These are phyloP conservation scores for Drosophila merina DNA, from an alignment of 2,888 invertebrate species.

Conservation along the genomic window DNA sequence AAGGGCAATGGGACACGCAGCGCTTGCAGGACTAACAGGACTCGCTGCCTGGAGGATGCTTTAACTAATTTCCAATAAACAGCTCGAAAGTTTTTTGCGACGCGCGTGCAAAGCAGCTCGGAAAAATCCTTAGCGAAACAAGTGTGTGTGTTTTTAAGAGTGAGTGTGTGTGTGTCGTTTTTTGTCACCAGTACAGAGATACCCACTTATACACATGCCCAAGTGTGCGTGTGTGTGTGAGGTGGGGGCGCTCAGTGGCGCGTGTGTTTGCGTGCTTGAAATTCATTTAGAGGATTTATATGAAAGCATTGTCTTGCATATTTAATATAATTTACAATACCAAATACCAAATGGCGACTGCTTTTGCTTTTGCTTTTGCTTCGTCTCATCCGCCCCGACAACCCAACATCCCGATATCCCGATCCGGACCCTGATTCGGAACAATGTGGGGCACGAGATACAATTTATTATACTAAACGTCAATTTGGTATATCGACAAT, in stretches of 20 bases:
- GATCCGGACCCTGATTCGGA: slow-evolving; percentile 18
- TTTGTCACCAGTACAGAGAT: slow-evolving; percentile 6
- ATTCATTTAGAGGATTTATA: slow-evolving; percentile 80
- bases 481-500: slow-evolving; percentile 73
- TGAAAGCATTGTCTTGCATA: slow-evolving; percentile 75
- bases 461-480: slow-evolving; percentile 80
- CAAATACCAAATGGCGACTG: slow-evolving; percentile 32
- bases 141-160: background rate
- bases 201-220: slow-evolving; percentile 20
- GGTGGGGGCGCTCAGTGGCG: slow-evolving; percentile 53
- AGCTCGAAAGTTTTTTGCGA: slow-evolving; percentile 53
- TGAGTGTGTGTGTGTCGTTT: slow-evolving; percentile 4
- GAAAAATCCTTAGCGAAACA: slow-evolving; percentile 55
- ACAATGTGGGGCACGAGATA: slow-evolving; percentile 43
- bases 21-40: slow-evolving; percentile 1
- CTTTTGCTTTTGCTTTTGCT: slow-evolving; percentile 8
- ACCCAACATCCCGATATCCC: slow-evolving; percentile 1
- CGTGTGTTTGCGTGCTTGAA: slow-evolving; percentile 81
- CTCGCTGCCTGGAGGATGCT: slow-evolving; percentile 34
- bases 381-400: slow-evolving; percentile 8
- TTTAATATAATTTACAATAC: slow-evolving; percentile 76
- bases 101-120: slow-evolving; percentile 51
- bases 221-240: slow-evolving; percentile 11
- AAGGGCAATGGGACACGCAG: slow-evolving; percentile 16
- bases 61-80: slow-evolving; percentile 71